Conservation (phyloP, 1,140 invertebrate genomes). For the Lerema accius region DNA sequence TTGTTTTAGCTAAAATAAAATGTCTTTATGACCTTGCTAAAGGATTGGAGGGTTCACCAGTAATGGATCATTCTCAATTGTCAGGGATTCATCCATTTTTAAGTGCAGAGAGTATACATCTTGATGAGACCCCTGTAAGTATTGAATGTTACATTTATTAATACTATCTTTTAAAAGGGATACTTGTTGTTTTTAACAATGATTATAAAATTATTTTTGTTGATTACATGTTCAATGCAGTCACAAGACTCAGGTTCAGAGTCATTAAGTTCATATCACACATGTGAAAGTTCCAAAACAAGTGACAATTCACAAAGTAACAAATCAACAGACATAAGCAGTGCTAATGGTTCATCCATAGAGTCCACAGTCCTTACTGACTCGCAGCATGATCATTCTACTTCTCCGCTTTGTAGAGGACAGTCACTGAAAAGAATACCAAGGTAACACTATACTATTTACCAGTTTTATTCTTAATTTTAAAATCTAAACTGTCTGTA, state of each 20-base stretch:
- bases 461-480: neutral
- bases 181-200: too few species aligned
- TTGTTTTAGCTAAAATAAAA: constrained; percentile 62
- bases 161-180: too few species aligned
- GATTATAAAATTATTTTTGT: too few species aligned
- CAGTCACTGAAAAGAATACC: constrained; percentile 76
- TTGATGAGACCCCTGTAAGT: constrained; percentile 62
- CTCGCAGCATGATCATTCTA: constrained; percentile 72
- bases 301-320: constrained; percentile 61
- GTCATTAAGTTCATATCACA: constrained; percentile 73
- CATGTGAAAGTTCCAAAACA: constrained; percentile 76
- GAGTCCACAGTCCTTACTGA: constrained; percentile 63
- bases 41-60: constrained; percentile 48
- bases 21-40: constrained; percentile 46
- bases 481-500: too few species aligned
- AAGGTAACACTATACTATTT: constrained; percentile 50
- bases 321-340: constrained; percentile 65
- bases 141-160: constrained; percentile 34
- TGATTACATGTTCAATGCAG: constrained; percentile 47
- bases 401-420: constrained; percentile 80
- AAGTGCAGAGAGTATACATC: constrained; percentile 72
- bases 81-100: constrained; percentile 77
- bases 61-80: constrained; percentile 67
- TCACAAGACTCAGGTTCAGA: constrained; percentile 66
- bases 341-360: constrained; percentile 59